These are phyloP conservation scores for Indicator maculatus DNA, from an alignment of 2,113 vertebrate species.

Conservation along the genomic window DNA sequence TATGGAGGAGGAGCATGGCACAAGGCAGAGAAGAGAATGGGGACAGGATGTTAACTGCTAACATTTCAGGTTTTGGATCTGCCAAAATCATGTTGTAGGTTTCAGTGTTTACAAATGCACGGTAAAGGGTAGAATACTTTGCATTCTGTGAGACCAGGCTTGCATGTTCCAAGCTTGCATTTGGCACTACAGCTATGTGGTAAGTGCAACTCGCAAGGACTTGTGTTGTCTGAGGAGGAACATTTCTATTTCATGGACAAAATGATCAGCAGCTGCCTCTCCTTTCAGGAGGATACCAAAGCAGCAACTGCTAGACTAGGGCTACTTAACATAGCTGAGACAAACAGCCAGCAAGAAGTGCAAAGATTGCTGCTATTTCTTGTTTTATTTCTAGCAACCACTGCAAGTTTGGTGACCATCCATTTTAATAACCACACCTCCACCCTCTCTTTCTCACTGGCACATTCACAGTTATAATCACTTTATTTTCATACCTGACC, in stretches of 20 bases:
- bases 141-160: not conserved
- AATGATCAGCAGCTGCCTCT: not conserved
- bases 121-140: not conserved
- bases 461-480: not conserved
- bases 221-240: not conserved
- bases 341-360: not conserved
- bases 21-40: not conserved
- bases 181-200: fast-evolving
- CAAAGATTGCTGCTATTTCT: not conserved
- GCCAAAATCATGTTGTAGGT: not conserved
- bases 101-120: not conserved
- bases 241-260: not conserved
- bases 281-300: not conserved
- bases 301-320: not conserved
- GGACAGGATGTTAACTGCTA: not conserved
- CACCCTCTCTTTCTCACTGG: not conserved
- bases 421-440: not conserved
- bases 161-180: not conserved
- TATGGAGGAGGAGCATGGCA: not conserved
- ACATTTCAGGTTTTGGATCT: not conserved
- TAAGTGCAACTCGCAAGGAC: not conserved
- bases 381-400: not conserved
- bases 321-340: not conserved
- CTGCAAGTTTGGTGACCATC: not conserved
- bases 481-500: not conserved